Percentiles rank a stretch among this genome's conserved stretches.
Conservation (phyloP, 2,113 vertebrate genomes). For the Eurypyga helias region DNA sequence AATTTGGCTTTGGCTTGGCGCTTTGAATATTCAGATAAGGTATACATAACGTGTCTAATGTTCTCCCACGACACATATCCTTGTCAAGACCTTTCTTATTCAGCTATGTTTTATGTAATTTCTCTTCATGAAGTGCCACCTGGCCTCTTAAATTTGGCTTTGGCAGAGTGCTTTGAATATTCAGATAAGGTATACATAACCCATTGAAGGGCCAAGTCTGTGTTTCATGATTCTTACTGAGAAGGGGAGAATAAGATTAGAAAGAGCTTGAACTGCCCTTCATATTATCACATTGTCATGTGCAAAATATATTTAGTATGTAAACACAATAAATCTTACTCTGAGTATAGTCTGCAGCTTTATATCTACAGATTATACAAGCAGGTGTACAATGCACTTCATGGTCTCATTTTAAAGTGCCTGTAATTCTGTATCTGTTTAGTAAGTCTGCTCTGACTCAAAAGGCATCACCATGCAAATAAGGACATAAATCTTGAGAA, state of each 20-base stretch:
- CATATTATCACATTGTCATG: background rate
- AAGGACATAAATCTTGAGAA: conserved; percentile 30
- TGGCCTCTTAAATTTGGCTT: background rate
- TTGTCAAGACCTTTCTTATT: conserved; percentile 8
- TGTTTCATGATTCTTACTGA: conserved; percentile 27
- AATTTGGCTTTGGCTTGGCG: conserved; percentile 15
- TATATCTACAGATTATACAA: background rate
- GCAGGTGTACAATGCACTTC: background rate
- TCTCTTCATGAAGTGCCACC: conserved; percentile 11
- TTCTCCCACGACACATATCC: background rate
- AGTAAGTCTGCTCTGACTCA: background rate
- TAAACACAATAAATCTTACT: background rate
- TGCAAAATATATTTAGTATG: background rate
- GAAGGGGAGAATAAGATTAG: background rate
- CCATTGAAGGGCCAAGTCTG: background rate
- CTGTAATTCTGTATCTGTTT: conserved; percentile 23
- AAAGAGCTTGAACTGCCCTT: background rate
- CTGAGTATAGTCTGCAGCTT: background rate
- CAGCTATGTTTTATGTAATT: background rate
- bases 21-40: conserved; percentile 42
- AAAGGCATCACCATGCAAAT: conserved; percentile 23
- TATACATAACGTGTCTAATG: background rate
- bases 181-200: conserved; percentile 1
- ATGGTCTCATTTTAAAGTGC: background rate
- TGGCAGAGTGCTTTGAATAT: conserved; percentile 39